Evolutionary conservation across 1,140 invertebrate species (phyloP).

Genomic region (Diplogasteroides magnus): DNA sequence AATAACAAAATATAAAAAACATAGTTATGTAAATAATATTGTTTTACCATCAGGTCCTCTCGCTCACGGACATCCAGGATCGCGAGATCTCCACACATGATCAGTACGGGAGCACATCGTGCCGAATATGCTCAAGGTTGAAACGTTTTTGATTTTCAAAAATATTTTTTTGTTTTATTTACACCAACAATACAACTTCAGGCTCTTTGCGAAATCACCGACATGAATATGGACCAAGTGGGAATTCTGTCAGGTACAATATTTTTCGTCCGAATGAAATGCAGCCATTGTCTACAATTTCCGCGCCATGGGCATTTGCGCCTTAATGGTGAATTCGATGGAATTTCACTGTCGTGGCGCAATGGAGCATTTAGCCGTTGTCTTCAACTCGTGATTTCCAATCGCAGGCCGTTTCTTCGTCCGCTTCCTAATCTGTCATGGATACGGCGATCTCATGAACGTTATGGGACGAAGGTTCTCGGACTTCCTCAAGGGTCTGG

Average conservation of each 20-base stretch:
- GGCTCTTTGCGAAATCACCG: constrained; percentile 18
- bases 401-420: constrained; percentile 18
- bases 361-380: no score
- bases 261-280: not conserved
- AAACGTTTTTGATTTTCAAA: no score
- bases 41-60: constrained; percentile 13
- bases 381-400: no score
- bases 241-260: constrained; percentile 20
- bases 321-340: no score
- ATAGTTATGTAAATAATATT: no score
- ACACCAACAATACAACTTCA: no score
- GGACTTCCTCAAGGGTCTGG: constrained; percentile 27
- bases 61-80: constrained; percentile 12
- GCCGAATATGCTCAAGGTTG: constrained; percentile 16
- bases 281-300: no score
- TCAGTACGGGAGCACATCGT: constrained; percentile 21
- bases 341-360: no score
- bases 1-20: no score
- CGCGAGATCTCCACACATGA: constrained; percentile 24
- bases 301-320: no score
- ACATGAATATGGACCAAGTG: constrained; percentile 20
- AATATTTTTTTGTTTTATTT: no score
- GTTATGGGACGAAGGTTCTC: constrained; percentile 27
- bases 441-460: constrained; percentile 26
- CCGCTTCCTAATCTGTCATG: constrained; percentile 21